These are phyloP conservation scores for Manduca sexta DNA, from an alignment of 1,140 invertebrate species.

Conservation along the genomic window DNA sequence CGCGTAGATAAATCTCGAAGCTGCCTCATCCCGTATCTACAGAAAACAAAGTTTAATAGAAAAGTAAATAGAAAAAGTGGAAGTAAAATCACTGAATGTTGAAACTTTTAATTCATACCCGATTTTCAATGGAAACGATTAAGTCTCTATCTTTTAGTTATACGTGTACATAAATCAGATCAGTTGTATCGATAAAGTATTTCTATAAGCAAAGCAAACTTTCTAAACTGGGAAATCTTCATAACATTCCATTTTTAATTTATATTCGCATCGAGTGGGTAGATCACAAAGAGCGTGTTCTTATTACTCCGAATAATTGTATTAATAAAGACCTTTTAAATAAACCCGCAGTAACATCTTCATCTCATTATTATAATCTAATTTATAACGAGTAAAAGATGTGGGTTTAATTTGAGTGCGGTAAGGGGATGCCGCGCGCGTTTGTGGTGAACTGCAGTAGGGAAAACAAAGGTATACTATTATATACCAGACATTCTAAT, in stretches of 20 bases:
- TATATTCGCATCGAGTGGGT: too few relatives aligned
- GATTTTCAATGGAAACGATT: slow-evolving; percentile 21
- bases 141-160: too few relatives aligned
- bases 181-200: too few relatives aligned
- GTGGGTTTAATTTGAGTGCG: slow-evolving; percentile 27
- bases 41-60: slow-evolving; percentile 65
- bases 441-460: slow-evolving; percentile 1
- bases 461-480: neutral
- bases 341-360: slow-evolving; percentile 24
- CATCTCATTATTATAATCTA: slow-evolving; percentile 34
- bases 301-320: slow-evolving; percentile 24
- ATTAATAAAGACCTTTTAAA: slow-evolving; percentile 36
- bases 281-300: too few relatives aligned
- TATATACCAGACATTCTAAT: too few relatives aligned
- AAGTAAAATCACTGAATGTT: slow-evolving; percentile 52
- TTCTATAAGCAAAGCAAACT: too few relatives aligned
- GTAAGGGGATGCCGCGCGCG: neutral
- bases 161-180: too few relatives aligned
- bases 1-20: slow-evolving; percentile 63
- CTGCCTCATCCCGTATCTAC: slow-evolving; percentile 44
- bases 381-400: slow-evolving; percentile 31
- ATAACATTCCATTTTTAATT: too few relatives aligned
- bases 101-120: slow-evolving; percentile 48
- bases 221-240: too few relatives aligned
- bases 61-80: slow-evolving; percentile 64